These are phyloP conservation scores for Brachyhypopomus occidentalis DNA, from an alignment of 2,113 vertebrate species.

Conservation along the genomic window DNA sequence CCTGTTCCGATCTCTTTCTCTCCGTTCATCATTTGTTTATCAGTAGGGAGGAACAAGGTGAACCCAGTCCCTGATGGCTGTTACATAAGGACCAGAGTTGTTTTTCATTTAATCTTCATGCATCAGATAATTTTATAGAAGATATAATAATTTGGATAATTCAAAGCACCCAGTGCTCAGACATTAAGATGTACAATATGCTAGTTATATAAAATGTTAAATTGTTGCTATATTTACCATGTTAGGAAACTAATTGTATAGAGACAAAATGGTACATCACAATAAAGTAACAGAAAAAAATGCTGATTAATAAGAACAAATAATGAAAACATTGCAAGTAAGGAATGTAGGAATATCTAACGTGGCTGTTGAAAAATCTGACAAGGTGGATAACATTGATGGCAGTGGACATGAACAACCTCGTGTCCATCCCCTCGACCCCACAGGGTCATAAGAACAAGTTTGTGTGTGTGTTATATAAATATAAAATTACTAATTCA, in stretches of 20 bases:
- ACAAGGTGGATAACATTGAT: too few species aligned
- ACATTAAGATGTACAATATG: neutral
- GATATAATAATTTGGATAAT: neutral
- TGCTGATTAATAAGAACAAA: too few species aligned
- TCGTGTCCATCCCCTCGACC: too few species aligned
- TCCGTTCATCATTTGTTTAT: constrained; percentile 27
- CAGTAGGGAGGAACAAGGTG: constrained; percentile 8
- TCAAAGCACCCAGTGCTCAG: neutral
- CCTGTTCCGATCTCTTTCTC: constrained; percentile 37
- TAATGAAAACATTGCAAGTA: too few species aligned
- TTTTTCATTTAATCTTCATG: neutral
- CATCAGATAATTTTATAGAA: neutral
- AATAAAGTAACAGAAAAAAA: too few species aligned
- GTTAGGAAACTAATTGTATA: neutral
- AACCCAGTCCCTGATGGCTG: constrained; percentile 8
- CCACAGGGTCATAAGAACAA: too few species aligned
- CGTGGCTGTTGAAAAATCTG: too few species aligned
- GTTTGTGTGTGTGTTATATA: too few species aligned
- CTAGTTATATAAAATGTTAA: neutral
- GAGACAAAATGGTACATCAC: too few species aligned
- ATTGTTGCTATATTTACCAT: neutral
- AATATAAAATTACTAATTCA: too few species aligned
- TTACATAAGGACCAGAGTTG: neutral
- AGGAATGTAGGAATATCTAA: too few species aligned
- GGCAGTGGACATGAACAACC: too few species aligned